Percentiles rank a stretch among this genome's conserved stretches.
phyloP scores from a whole-genome alignment of 2,113 vertebrate species.

The Mastomys coucha region DNA sequence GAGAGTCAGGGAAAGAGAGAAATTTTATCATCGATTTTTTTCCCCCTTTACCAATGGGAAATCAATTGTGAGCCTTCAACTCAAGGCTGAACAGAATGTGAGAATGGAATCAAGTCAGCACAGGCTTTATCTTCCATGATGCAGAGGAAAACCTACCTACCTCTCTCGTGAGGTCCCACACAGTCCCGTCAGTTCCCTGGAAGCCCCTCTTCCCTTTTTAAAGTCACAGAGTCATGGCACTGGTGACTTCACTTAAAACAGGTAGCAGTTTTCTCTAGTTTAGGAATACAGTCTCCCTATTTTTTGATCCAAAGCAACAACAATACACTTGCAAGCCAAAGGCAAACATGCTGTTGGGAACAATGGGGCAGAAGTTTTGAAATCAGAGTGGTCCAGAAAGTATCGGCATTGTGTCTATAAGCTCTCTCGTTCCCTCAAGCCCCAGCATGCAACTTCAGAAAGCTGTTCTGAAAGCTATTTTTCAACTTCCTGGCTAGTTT shows the following conservation, averaged over 20 bases:
- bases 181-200: constrained; percentile 20
- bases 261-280: neutral
- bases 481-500: neutral
- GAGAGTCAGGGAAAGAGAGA: constrained; percentile 69
- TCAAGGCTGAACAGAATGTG: constrained; percentile 48
- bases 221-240: neutral
- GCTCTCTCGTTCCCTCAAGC: neutral
- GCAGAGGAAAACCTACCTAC: constrained; percentile 21
- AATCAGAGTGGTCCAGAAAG: neutral
- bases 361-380: constrained; percentile 58
- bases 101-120: constrained; percentile 52
- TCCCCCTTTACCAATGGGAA: constrained; percentile 75
- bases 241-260: constrained; percentile 22
- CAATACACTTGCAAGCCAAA: neutral
- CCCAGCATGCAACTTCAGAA: constrained; percentile 34
- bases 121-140: constrained; percentile 63
- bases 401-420: neutral
- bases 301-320: constrained; percentile 30
- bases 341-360: neutral
- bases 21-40: constrained; percentile 81
- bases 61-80: constrained; percentile 74
- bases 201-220: neutral
- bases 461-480: neutral
- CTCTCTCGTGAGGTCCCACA: neutral
- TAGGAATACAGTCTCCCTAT: neutral